phyloP scores from a whole-genome alignment of 2,113 vertebrate species.

The Etia nguti region DNA sequence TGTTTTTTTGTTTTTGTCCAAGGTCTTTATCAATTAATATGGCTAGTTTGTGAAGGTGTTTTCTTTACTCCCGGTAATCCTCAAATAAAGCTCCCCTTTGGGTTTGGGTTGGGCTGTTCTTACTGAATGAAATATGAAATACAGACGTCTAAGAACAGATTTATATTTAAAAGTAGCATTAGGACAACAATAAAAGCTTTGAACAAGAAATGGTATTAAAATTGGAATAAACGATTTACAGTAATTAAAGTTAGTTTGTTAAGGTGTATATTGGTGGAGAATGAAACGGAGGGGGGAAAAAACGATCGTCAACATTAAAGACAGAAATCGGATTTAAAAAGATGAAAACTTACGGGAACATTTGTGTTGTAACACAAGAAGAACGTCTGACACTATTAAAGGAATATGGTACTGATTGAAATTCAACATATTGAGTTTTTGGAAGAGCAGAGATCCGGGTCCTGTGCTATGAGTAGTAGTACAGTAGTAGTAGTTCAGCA shows the following conservation, averaged over 20 bases:
- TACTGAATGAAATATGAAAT: neutral
- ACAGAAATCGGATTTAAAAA: neutral
- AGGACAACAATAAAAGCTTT: neutral
- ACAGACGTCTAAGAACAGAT: neutral
- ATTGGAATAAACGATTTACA: neutral
- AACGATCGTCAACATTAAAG: neutral
- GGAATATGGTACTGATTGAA: neutral
- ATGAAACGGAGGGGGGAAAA: fast-evolving
- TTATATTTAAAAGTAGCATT: neutral
- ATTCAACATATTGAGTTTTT: neutral
- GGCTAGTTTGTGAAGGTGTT: neutral
- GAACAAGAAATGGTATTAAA: neutral
- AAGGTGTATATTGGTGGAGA: neutral
- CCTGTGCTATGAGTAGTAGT: neutral
- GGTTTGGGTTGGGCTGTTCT: neutral
- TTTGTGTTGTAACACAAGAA: neutral
- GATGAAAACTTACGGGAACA: neutral
- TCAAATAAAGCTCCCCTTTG: neutral
- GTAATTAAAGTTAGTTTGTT: neutral
- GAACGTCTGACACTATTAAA: neutral
- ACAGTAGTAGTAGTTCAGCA: neutral
- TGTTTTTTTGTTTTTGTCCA: neutral
- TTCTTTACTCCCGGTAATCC: neutral
- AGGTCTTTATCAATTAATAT: neutral
- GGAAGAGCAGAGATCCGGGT: neutral